A percentile compares a stretch with the other conserved stretches of the same genome.
phyloP scores from a whole-genome alignment of 2,113 vertebrate species.

The Gila orcuttii region DNA sequence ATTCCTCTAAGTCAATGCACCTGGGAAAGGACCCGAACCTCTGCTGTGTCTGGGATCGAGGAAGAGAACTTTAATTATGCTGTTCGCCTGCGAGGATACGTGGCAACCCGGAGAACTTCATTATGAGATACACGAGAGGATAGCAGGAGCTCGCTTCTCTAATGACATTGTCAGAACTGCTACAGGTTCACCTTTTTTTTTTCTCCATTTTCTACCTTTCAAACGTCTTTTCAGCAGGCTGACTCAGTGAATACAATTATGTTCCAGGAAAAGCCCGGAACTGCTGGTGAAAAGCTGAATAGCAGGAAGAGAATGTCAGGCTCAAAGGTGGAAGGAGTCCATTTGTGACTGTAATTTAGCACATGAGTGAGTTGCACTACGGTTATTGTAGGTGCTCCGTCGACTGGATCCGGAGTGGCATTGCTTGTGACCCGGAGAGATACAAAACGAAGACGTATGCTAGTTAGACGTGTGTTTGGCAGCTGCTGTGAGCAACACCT shows the following conservation, averaged over 20 bases:
- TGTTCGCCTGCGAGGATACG: slow-evolving; percentile 24
- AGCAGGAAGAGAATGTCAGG: slow-evolving; percentile 30
- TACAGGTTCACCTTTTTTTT: slow-evolving; percentile 15
- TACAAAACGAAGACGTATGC: not conserved
- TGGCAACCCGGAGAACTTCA: slow-evolving; percentile 49
- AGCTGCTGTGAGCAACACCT: not conserved
- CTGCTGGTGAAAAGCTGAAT: slow-evolving; percentile 40
- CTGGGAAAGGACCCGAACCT: slow-evolving; percentile 24
- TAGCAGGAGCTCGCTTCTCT: slow-evolving; percentile 34
- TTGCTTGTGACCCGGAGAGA: not conserved
- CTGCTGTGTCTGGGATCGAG: slow-evolving; percentile 15
- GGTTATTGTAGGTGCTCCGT: slow-evolving; percentile 40
- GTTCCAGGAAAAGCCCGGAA: slow-evolving; percentile 18
- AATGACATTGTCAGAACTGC: slow-evolving; percentile 42
- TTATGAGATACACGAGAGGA: slow-evolving; percentile 37
- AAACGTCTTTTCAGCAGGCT: slow-evolving; percentile 23
- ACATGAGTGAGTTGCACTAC: slow-evolving; percentile 25
- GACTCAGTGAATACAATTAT: slow-evolving; percentile 14
- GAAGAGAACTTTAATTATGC: slow-evolving; percentile 48
- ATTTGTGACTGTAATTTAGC: slow-evolving; percentile 47
- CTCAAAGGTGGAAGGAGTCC: slow-evolving; percentile 33
- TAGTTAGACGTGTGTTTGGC: not conserved
- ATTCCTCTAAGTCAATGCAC: slow-evolving; percentile 36
- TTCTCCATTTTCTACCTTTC: not conserved
- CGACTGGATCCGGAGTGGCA: slow-evolving; percentile 2